These are phyloP conservation scores for Odontocolon sp. DNA, from an alignment of 2,888 invertebrate genomes.

Conservation along the genomic window DNA sequence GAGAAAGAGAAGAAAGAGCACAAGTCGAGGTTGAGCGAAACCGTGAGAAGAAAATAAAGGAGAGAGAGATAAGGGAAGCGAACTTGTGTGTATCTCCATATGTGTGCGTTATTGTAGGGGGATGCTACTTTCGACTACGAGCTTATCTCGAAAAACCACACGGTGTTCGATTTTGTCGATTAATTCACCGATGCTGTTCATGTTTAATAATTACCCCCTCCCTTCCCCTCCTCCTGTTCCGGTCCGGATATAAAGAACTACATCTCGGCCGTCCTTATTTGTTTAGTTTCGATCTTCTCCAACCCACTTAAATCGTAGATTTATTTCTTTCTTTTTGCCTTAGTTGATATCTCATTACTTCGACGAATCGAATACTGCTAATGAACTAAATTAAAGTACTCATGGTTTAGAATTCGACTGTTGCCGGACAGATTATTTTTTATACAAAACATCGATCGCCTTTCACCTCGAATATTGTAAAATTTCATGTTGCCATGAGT, in stretches of 20 bases:
- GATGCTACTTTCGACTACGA: conserved; percentile 33
- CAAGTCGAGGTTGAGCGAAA: conserved; percentile 28
- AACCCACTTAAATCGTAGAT: background rate
- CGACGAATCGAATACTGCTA: background rate
- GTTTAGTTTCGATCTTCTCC: too few species aligned
- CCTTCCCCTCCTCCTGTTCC: conserved; percentile 2
- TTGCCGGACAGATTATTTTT: background rate
- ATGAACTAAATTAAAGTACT: background rate
- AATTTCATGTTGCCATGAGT: background rate
- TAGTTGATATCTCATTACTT: conserved; percentile 11
- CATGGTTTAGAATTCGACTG: background rate
- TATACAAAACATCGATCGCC: background rate
- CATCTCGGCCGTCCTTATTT: too few species aligned
- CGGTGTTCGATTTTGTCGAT: conserved; percentile 40
- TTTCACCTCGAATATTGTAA: conserved; percentile 6
- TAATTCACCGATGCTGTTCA: conserved; percentile 46
- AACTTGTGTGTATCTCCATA: background rate
- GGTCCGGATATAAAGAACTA: too few species aligned
- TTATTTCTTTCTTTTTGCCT: background rate
- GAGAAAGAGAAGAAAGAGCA: conserved; percentile 1
- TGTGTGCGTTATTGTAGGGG: conserved; percentile 3
- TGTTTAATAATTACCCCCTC: conserved; percentile 53
- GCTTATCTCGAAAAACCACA: conserved; percentile 61
- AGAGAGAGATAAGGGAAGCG: background rate
- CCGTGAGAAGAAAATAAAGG: background rate